Evolutionary conservation across 2,797 vertebrate species (phyloP).

Genomic region (Lagorchestes hirsutus): DNA sequence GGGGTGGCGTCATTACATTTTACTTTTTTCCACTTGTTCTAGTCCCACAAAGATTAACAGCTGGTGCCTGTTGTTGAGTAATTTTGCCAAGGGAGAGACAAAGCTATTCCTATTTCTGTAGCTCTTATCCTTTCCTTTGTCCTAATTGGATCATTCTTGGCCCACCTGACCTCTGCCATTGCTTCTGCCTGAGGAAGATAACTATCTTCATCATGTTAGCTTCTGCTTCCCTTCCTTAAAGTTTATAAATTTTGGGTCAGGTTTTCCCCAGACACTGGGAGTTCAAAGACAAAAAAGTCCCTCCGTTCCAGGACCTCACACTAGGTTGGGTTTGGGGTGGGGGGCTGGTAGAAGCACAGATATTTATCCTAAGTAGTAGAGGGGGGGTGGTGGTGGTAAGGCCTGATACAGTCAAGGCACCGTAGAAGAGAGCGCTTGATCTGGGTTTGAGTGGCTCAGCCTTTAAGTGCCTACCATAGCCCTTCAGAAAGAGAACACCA

Average conservation of each 20-base stretch:
- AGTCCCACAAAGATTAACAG: neutral
- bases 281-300: neutral
- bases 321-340: neutral
- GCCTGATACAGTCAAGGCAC: neutral
- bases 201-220: neutral
- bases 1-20: neutral
- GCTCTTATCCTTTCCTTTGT: neutral
- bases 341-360: neutral
- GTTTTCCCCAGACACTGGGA: neutral
- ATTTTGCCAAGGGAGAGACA: neutral
- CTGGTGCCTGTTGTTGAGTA: neutral
- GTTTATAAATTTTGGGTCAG: neutral
- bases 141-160: neutral
- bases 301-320: neutral
- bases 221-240: neutral
- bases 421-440: neutral
- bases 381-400: neutral
- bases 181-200: neutral
- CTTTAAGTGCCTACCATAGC: neutral
- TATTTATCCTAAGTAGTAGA: neutral
- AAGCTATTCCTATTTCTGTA: neutral
- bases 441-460: neutral
- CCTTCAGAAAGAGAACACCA: neutral
- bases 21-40: neutral
- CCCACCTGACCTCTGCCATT: neutral